Evolutionary conservation across 2,888 invertebrate genomes (phyloP).

Genomic region (Margaritifera margaritifera): DNA sequence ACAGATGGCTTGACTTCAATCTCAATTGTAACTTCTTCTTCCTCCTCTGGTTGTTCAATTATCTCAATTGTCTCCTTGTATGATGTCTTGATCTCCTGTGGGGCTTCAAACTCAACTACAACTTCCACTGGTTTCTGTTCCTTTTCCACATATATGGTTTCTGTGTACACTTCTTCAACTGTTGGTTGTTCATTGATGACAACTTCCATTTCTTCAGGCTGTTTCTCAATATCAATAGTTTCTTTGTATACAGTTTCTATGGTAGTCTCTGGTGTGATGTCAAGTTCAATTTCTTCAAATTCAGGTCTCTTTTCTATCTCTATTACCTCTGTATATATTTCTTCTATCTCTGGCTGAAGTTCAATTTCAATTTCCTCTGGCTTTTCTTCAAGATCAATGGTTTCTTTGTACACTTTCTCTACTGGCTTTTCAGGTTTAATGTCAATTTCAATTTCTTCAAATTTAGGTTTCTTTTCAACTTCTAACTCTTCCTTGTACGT

Average conservation of each 20-base stretch:
- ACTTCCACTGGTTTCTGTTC: background rate
- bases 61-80: conserved; percentile 2
- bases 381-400: conserved; percentile 3
- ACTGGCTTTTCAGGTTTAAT: no score
- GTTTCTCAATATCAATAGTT: conserved; percentile 8
- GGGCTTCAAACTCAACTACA: background rate
- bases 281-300: conserved; percentile 7
- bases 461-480: background rate
- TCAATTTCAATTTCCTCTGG: conserved; percentile 12
- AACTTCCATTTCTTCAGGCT: conserved; percentile 12
- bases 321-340: background rate
- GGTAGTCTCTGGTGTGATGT: conserved; percentile 7
- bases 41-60: background rate
- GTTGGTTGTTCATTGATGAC: conserved; percentile 3
- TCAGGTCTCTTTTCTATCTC: conserved; percentile 6
- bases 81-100: conserved; percentile 1
- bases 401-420: no score
- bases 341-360: conserved; percentile 15
- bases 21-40: background rate
- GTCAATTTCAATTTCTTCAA: no score
- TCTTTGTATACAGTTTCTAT: conserved; percentile 12
- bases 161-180: conserved; percentile 2
- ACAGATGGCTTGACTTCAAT: background rate
- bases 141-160: background rate
- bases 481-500: conserved; percentile 6